Base-by-base conservation (phyloP, 2,888 invertebrate genomes). In the Oxytorus armatus region DNA sequence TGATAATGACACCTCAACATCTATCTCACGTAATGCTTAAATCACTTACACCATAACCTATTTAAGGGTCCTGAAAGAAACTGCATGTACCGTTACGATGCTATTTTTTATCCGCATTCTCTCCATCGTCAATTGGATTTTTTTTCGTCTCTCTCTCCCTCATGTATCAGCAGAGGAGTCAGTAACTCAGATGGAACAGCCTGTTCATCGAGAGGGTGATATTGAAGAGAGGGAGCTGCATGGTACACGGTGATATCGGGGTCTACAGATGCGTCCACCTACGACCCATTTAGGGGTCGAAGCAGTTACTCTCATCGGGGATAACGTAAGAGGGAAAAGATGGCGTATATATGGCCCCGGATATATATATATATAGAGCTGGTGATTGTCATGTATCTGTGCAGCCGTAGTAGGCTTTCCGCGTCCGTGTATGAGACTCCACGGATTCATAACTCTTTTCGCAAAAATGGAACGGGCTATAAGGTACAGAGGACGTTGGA, bases 391-490 rank as follows among this genome's bases (percentile, higher is more conserved):
- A 11, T 47, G 53, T 61, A 61, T 55, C 55, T 47, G 63, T 53
- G 63, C 65, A 57, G 53, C n/a, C 63, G 57, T n/a, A 68, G 73
- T 68, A 44, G 55, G 55, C 74, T 75, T 68, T 66, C 51, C 72
- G 75, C 47, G 23, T 29, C 29, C 39, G 63, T 23, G 69, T 53
- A 53, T 29, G 39, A 10, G 59, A 55, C 68, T 42, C 49, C 70
- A 53, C 44, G 53, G 81, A 87, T 83, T 86, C 84, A 86, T 86
- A 86, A 86, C 85, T 87, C 85, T 87, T 85, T 81, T 79, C 80
- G 82, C 57, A 81, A 86, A 87, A 86, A 87, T 85, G 79, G 83
- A 66, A 66, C 49, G 66, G 44, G 66, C 59, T 11, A 16, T 16
- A 39, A 29, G 16, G 39, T 16, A 61, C 39, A 51, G 14, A 25